A percentile compares a stretch with the other conserved stretches of the same genome.
These are phyloP conservation scores for Sternotherus odoratus DNA, from an alignment of 2,797 vertebrate genomes.

Conservation along the genomic window DNA sequence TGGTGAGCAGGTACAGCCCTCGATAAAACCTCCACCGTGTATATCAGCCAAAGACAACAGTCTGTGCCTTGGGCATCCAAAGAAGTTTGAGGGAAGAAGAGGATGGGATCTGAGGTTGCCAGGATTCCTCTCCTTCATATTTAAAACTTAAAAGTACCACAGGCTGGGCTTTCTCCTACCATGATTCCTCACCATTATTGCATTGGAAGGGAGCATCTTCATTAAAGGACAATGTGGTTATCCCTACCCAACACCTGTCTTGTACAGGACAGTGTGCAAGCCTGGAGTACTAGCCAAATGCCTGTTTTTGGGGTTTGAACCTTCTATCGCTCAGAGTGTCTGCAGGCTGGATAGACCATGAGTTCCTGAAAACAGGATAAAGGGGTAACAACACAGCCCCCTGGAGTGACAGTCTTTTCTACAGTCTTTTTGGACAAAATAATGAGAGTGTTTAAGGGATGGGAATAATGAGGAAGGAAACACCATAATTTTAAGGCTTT, in stretches of 20 bases:
- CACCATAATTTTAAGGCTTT: background rate
- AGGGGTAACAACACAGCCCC: accelerated
- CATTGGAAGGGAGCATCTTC: background rate
- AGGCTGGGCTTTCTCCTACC: background rate
- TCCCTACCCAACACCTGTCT: background rate
- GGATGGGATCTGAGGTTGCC: background rate
- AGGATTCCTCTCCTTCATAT: background rate
- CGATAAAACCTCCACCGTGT: background rate
- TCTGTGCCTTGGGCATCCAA: background rate
- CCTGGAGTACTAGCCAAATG: background rate
- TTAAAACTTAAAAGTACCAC: background rate
- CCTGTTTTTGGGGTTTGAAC: accelerated
- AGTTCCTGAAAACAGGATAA: accelerated
- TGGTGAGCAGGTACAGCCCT: background rate
- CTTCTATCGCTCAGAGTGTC: accelerated
- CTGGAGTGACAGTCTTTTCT: accelerated
- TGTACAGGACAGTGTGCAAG: background rate
- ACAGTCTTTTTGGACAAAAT: background rate
- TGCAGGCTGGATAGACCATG: accelerated
- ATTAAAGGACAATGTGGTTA: accelerated
- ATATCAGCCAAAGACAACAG: background rate
- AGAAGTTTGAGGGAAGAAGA: background rate
- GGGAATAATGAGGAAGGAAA: background rate
- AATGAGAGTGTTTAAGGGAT: background rate
- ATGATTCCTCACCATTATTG: background rate